Base-by-base conservation (phyloP, 1,140 invertebrate genomes). In the Drosophila takahashii region DNA sequence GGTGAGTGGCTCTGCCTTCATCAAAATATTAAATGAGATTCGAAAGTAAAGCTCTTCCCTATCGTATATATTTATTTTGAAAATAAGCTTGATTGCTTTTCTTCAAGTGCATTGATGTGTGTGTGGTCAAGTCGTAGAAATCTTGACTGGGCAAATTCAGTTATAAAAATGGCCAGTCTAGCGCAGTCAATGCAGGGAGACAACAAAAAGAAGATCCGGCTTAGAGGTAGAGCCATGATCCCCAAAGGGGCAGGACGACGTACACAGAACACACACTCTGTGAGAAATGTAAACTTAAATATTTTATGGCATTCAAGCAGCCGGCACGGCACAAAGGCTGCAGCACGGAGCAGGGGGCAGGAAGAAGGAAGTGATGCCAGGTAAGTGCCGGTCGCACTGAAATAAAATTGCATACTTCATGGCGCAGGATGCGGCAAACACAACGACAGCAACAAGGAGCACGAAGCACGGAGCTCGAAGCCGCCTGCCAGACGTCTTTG, bases 351-450 rank as follows among this genome's bases (percentile, higher is more conserved):
- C 5, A 18, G 59, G 27, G 15, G 15, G 39, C 5, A 15, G 22
- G 27, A 27, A 22, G 15, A 5, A 18, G 59, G 27, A 52, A 44
- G 57, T 41, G 70, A 75, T 62, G 73, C 60, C 67, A 87, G 84
- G 83, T 83, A 87, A 89, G 79, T 89, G 84, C 75, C 79, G 75
- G 57, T 74, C 61, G 70, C 72, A 71, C 47, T 69, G 56, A 87
- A 89, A 87, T 87, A 87, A 87, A 89, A 87, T 87, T 87, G 83
- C 83, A 89, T 83, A 87, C 84, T 87, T 89, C 79, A 87, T 79
- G 76, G 84, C 45, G 65, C 65, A 37, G 54, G 65, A 84, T 84
- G 79, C 79, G 77, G 77, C 67, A 70, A 54, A 45, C 66, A 52
- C 64, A 27, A 45, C 37, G 13, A 52, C 47, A 45, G 53, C 47